These are phyloP conservation scores for Drosophila nigricruria DNA, from an alignment of 2,888 invertebrate genomes.

Conservation along the genomic window DNA sequence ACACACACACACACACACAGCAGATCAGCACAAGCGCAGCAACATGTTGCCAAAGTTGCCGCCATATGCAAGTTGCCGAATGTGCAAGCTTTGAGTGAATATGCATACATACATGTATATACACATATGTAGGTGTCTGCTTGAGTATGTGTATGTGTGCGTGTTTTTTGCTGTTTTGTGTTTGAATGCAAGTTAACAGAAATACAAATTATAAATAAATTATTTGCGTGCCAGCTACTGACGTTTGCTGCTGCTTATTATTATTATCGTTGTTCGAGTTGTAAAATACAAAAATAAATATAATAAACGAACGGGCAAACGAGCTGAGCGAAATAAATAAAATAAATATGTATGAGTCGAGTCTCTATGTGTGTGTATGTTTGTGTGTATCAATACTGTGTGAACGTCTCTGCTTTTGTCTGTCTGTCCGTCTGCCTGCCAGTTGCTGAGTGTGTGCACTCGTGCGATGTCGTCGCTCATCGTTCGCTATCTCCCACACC, in stretches of 20 bases:
- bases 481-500: constrained; percentile 64
- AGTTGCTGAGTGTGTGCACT: constrained; percentile 53
- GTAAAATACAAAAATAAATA: constrained; percentile 50
- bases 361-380: constrained; percentile 34
- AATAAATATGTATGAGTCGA: constrained; percentile 52
- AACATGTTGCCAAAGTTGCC: constrained; percentile 57
- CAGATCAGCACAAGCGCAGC: constrained; percentile 20
- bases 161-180: constrained; percentile 32
- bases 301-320: constrained; percentile 53
- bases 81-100: constrained; percentile 42
- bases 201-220: constrained; percentile 60
- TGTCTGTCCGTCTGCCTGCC: constrained; percentile 19
- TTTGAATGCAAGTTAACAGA: constrained; percentile 49
- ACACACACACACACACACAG: constrained; percentile 1
- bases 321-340: constrained; percentile 59
- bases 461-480: constrained; percentile 60
- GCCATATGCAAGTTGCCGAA: constrained; percentile 53
- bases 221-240: constrained; percentile 54
- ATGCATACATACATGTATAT: background rate
- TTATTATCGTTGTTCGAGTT: constrained; percentile 53
- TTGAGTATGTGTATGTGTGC: background rate
- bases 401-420: constrained; percentile 51
- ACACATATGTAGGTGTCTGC: too few relatives aligned
- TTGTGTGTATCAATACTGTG: constrained; percentile 51
- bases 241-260: constrained; percentile 37